These are phyloP conservation scores for Pseudorhiza aurosa DNA, from an alignment of 30 jellyfish, hydroid and myxozoan genomes.

Conservation along the genomic window DNA sequence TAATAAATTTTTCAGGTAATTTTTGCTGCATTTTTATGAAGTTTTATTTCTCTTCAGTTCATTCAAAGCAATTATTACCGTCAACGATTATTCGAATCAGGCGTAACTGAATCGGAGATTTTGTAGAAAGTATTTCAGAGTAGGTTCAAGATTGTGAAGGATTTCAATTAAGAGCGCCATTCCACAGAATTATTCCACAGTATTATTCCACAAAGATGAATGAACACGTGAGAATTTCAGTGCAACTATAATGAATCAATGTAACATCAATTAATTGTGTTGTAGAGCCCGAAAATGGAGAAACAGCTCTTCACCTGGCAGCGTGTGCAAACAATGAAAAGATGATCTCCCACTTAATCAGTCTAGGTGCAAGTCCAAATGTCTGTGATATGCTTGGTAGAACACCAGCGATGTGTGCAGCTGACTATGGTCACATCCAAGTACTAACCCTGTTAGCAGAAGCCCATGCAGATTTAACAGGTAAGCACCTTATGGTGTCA, in stretches of 20 bases:
- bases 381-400: conserved; percentile 76
- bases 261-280: no score
- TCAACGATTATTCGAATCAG: no score
- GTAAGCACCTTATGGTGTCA: conserved; percentile 32
- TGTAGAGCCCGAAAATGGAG: conserved; percentile 82
- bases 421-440: conserved; percentile 92
- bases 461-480: conserved; percentile 87
- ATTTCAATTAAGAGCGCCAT: no score
- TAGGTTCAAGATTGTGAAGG: no score
- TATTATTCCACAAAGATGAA: no score
- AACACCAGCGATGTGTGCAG: conserved; percentile 94
- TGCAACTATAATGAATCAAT: neutral
- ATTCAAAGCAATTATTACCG: no score
- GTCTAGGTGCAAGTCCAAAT: conserved; percentile 89
- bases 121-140: no score
- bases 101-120: no score
- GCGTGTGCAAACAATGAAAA: conserved; percentile 86
- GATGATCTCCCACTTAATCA: conserved; percentile 59
- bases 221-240: no score
- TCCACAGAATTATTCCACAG: no score
- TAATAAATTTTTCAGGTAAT: conserved; percentile 89
- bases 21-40: neutral
- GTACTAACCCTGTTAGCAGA: conserved; percentile 71
- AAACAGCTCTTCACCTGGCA: conserved; percentile 86
- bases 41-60: no score